These are phyloP conservation scores for Ciconia boyciana DNA, from an alignment of 2,113 vertebrate genomes.

Conservation along the genomic window DNA sequence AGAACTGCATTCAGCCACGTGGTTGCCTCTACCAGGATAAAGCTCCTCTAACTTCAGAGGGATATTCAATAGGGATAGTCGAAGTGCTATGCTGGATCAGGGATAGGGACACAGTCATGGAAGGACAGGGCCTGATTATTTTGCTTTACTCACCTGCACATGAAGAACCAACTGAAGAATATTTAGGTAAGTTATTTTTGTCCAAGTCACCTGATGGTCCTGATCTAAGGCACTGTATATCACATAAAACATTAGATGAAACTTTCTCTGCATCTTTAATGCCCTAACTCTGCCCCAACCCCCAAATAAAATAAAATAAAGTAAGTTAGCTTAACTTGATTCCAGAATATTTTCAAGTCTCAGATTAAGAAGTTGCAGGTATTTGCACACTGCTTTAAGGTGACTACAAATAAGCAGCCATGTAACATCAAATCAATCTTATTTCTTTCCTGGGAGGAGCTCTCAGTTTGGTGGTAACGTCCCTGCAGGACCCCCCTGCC, in stretches of 20 bases:
- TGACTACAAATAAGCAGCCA: not conserved
- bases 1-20: not conserved
- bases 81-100: not conserved
- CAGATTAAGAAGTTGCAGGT: not conserved
- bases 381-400: not conserved
- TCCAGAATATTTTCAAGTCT: not conserved
- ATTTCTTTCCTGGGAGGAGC: not conserved
- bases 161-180: not conserved
- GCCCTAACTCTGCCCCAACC: fast-evolving
- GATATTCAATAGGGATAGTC: not conserved
- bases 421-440: not conserved
- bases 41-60: not conserved
- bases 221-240: not conserved
- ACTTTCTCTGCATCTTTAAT: not conserved
- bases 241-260: not conserved
- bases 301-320: not conserved
- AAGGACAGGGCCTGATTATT: not conserved
- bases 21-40: not conserved
- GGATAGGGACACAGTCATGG: not conserved
- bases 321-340: not conserved
- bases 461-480: not conserved
- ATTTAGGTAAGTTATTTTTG: not conserved
- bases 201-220: not conserved
- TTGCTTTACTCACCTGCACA: not conserved
- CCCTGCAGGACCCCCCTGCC: not conserved